Evolutionary conservation across 2,888 invertebrate species (phyloP).

Genomic region (Alcis repandata): DNA sequence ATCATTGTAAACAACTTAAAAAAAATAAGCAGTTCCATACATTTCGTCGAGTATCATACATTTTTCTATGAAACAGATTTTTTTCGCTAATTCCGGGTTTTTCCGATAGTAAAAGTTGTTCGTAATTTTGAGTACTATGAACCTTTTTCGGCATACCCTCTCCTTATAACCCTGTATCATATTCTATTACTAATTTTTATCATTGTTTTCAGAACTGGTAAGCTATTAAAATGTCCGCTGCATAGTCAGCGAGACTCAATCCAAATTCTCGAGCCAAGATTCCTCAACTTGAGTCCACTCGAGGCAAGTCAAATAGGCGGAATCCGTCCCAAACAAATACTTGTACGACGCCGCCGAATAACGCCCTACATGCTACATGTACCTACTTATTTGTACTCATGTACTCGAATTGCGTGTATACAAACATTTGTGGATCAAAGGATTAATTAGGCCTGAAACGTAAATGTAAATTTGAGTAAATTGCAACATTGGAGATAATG

Average conservation of each 20-base stretch:
- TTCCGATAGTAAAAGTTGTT: no score
- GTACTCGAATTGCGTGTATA: constrained; percentile 19
- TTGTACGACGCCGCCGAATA: constrained; percentile 32
- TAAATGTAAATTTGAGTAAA: constrained; percentile 28
- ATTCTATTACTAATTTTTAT: background rate
- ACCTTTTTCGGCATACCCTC: no score
- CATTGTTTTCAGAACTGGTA: constrained; percentile 5
- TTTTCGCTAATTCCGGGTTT: no score
- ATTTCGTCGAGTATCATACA: no score
- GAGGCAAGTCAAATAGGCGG: constrained; percentile 36
- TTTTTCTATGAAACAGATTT: no score
- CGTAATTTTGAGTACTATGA: no score
- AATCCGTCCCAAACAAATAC: constrained; percentile 41
- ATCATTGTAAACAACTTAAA: no score
- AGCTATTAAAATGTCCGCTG: constrained; percentile 31
- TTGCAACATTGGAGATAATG: constrained; percentile 25
- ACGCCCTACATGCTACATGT: constrained; percentile 22
- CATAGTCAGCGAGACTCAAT: constrained; percentile 33
- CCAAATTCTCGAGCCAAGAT: constrained; percentile 33
- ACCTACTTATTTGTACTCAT: no score
- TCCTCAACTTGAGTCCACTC: constrained; percentile 34
- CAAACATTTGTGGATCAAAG: constrained; percentile 37
- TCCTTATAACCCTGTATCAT: no score
- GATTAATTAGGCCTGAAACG: constrained; percentile 33
- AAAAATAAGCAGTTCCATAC: no score